A percentile compares a stretch with the other conserved stretches of the same genome.
These are phyloP conservation scores for Tetrao urogallus DNA, from an alignment of 2,113 vertebrate genomes.

Conservation along the genomic window DNA sequence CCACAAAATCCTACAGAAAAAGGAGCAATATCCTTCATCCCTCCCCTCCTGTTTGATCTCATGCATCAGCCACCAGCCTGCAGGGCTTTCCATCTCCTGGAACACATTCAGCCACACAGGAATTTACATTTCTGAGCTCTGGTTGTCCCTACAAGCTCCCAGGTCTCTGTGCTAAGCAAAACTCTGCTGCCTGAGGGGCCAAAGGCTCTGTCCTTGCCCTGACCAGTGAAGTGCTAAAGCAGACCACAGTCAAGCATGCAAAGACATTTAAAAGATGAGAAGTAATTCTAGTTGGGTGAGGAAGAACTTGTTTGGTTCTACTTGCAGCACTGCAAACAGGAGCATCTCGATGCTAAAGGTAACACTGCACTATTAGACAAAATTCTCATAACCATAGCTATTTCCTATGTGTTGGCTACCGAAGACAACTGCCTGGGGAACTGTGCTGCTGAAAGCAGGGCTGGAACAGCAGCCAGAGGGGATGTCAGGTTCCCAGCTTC, in stretches of 20 bases:
- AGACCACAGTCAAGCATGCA: background rate
- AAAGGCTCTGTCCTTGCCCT: background rate
- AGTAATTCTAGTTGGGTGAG: background rate
- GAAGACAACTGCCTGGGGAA: background rate
- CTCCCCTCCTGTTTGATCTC: background rate
- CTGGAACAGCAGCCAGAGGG: background rate
- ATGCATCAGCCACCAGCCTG: background rate
- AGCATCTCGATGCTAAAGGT: background rate
- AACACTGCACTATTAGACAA: background rate
- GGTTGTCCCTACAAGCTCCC: background rate
- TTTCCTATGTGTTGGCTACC: background rate
- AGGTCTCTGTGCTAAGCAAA: background rate
- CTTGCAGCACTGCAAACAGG: background rate
- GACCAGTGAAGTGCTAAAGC: background rate
- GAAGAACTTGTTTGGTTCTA: background rate
- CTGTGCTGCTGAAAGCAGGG: background rate
- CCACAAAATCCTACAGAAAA: background rate
- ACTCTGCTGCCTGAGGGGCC: background rate
- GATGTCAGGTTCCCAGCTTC: background rate
- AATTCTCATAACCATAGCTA: rapidly evolving
- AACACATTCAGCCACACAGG: rapidly evolving
- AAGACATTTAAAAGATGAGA: background rate
- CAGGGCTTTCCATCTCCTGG: background rate
- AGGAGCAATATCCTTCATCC: background rate
- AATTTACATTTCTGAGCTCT: background rate